These are phyloP conservation scores for Condylostylus longicornis DNA, from an alignment of 1,140 invertebrate genomes.

Conservation along the genomic window DNA sequence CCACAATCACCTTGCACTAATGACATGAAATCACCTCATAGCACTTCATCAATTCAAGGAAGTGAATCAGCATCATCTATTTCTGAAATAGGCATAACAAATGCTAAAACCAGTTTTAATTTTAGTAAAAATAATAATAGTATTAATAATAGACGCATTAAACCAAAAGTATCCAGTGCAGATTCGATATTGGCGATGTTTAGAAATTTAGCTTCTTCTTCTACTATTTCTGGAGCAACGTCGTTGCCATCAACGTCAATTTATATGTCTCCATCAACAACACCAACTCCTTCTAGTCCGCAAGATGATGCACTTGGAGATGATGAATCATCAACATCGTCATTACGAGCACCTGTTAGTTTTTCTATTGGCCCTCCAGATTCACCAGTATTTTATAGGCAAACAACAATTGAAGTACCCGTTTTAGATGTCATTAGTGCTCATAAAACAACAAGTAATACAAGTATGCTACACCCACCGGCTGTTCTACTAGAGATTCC, in stretches of 20 bases:
- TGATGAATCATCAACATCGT: slow-evolving; percentile 44
- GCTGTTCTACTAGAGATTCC: slow-evolving; percentile 57
- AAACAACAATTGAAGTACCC: slow-evolving; percentile 43
- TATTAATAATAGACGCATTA: slow-evolving; percentile 9
- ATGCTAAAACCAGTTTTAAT: slow-evolving; percentile 32
- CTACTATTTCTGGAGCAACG: slow-evolving; percentile 27
- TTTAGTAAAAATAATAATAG: too few species aligned
- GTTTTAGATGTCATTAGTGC: slow-evolving; percentile 47
- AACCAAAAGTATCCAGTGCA: slow-evolving; percentile 47
- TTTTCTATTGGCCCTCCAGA: slow-evolving; percentile 38
- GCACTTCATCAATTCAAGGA: slow-evolving; percentile 49
- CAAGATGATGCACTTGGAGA: slow-evolving; percentile 47
- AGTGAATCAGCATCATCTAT: slow-evolving; percentile 53
- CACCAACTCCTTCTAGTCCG: slow-evolving; percentile 48
- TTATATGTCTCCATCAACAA: slow-evolving; percentile 42
- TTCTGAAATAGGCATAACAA: slow-evolving; percentile 40
- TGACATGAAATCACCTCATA: slow-evolving; percentile 41
- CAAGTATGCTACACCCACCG: slow-evolving; percentile 46
- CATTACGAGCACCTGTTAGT: slow-evolving; percentile 40
- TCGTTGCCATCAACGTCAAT: slow-evolving; percentile 37
- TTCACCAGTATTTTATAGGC: slow-evolving; percentile 36
- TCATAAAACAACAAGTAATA: slow-evolving; percentile 38
- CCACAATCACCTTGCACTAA: slow-evolving; percentile 34
- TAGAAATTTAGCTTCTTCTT: slow-evolving; percentile 44
- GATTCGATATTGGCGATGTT: slow-evolving; percentile 63